These are phyloP conservation scores for Melanchra persicariae DNA, from an alignment of 2,888 invertebrate genomes.

Conservation along the genomic window DNA sequence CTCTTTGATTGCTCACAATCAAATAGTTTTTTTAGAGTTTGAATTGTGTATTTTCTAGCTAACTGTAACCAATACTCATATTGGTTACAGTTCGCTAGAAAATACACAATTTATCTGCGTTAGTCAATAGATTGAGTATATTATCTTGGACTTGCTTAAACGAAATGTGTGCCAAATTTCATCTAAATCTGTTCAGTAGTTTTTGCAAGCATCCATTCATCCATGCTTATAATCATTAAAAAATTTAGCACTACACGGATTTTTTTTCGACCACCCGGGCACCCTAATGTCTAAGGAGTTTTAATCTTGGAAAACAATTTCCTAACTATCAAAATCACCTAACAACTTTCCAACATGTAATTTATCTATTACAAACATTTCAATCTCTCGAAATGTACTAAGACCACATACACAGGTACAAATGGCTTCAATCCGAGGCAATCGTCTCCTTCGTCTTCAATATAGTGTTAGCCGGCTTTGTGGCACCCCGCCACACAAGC, in stretches of 20 bases:
- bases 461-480: constrained; percentile 55
- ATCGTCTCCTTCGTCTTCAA: constrained; percentile 48
- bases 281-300: no score
- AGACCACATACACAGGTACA: background rate
- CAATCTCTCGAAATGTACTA: background rate
- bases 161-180: no score
- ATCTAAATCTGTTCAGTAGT: no score
- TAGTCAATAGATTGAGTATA: background rate
- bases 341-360: background rate
- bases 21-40: no score
- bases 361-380: background rate
- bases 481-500: constrained; percentile 29
- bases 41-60: no score
- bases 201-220: no score
- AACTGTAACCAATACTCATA: no score
- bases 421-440: constrained; percentile 63
- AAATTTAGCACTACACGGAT: no score
- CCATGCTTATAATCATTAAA: no score
- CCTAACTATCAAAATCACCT: background rate
- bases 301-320: background rate
- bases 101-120: background rate
- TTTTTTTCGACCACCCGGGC: no score
- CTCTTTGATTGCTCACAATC: no score
- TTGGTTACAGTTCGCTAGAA: background rate
- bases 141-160: background rate